phyloP scores from a whole-genome alignment of 2,113 vertebrate species.

The Heterochromis multidens region DNA sequence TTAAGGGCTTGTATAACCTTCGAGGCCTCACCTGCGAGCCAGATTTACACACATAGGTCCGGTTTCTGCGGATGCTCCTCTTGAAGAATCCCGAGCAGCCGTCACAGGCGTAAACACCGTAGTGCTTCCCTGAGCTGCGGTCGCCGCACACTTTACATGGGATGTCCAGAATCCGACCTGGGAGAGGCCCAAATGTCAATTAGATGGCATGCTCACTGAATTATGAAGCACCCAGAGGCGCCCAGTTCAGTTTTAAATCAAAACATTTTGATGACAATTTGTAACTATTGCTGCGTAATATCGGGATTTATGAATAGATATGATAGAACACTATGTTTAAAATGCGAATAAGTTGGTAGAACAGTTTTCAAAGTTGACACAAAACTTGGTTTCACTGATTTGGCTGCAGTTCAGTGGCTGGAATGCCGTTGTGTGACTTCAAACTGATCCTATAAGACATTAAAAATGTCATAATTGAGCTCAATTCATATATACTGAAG shows the following conservation, averaged over 20 bases:
- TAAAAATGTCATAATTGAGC: not conserved
- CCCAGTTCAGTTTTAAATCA: not conserved
- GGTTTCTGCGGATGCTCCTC: constrained; percentile 94
- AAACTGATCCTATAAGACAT: not conserved
- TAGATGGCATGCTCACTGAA: not conserved
- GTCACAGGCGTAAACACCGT: constrained; percentile 97
- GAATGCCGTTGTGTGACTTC: not conserved
- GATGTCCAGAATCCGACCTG: constrained; percentile 98
- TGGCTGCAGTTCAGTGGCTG: not conserved
- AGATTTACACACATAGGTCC: constrained; percentile 98
- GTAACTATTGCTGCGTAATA: not conserved
- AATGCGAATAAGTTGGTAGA: not conserved
- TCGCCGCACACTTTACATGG: constrained; percentile 99
- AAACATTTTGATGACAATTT: not conserved
- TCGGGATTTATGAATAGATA: not conserved
- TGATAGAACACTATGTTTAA: not conserved
- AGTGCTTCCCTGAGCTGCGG: constrained; percentile 97
- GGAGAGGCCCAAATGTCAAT: not conserved
- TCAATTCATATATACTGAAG: not conserved
- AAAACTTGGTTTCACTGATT: not conserved
- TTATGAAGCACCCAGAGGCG: not conserved
- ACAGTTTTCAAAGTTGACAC: not conserved
- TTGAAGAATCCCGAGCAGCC: constrained; percentile 99
- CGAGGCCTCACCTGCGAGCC: constrained; percentile 88
- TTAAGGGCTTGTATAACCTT: not conserved